A percentile compares a stretch with the other conserved stretches of the same genome.
phyloP scores from a whole-genome alignment of 2,888 invertebrate genomes.

The Notodromas monacha region DNA sequence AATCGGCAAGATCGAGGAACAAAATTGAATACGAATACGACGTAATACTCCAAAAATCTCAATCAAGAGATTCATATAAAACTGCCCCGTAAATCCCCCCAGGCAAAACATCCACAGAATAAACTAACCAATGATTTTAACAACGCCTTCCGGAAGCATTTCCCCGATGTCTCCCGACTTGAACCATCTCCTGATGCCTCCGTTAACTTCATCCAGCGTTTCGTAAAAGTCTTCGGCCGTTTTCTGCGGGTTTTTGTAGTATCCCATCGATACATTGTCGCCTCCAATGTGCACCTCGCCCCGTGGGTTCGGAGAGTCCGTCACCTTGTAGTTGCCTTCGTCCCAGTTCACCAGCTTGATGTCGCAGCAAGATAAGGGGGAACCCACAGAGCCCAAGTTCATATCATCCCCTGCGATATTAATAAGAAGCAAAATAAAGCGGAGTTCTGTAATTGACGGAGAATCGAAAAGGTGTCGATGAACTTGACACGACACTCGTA shows the following conservation, averaged over 20 bases:
- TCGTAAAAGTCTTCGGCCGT: slow-evolving; percentile 63
- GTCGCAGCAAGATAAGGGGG: slow-evolving; percentile 49
- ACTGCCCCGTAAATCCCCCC: too few relatives aligned
- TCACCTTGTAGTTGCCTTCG: slow-evolving; percentile 61
- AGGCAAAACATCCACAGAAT: too few relatives aligned
- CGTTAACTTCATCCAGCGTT: too few relatives aligned
- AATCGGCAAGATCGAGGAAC: too few relatives aligned
- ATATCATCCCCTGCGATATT: slow-evolving; percentile 23
- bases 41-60: too few relatives aligned
- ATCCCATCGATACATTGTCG: slow-evolving; percentile 64
- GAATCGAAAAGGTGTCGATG: too few relatives aligned
- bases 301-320: slow-evolving; percentile 50
- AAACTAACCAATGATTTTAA: slow-evolving; percentile 71
- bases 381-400: slow-evolving; percentile 52
- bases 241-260: slow-evolving; percentile 62
- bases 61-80: too few relatives aligned
- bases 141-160: slow-evolving; percentile 62
- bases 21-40: too few relatives aligned
- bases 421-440: not conserved
- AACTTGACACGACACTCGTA: too few relatives aligned
- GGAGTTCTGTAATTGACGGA: slow-evolving; percentile 1
- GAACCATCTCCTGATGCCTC: slow-evolving; percentile 61
- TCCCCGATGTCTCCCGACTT: slow-evolving; percentile 85
- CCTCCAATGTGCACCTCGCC: slow-evolving; percentile 60
- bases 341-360: slow-evolving; percentile 60